Evolutionary conservation across 2,888 invertebrate genomes (phyloP), one percentile per base, ranked within the genome.

Genomic region (Drosophila borealis): DNA sequence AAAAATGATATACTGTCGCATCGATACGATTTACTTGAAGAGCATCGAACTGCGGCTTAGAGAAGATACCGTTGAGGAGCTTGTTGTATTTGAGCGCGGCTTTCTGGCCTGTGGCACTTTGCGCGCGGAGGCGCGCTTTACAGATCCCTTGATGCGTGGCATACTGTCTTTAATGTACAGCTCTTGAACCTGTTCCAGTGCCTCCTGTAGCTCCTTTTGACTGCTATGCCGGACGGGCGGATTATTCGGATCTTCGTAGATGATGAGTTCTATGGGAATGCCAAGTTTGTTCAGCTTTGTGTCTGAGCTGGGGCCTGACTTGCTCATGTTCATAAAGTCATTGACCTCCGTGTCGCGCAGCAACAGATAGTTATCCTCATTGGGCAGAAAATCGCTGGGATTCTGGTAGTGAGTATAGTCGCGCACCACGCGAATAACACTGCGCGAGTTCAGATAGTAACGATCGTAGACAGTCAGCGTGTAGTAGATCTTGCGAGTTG

Each of bases 401-500:
- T 66, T 62, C 44, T 81, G 81, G 1, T 37, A 46, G 6, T 41
- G 25, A 0, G 60, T 25, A 1, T 50, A 85, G 17, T 78, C 48
- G 3, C 85, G 63, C 4, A 76, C 37, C 0, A n/a, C 37, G 0
- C 85, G 70, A 5, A 81, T 9, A 2, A 85, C 67, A 13, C 70
- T 70, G 1, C 70, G 68, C 4, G 81, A 73, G 9, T 76, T 60
- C 0, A 55, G 14, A 25, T 69, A 69, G 13, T 51, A 51, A 0
- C 66, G 61, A 68, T 84, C 70, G 8, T 59, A 81, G 21, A 71
- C 46, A 4, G 85, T 85, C 1, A 81, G 11, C 0, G 85, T 71
- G 25, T 76, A 81, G 34, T 55, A 55, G 1, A 85, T 4, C 2
- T 56, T 61, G 10, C 68, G 62, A 0, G 70, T 46, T 1, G 70